Evolutionary conservation across 2,113 vertebrate genomes (phyloP).

Genomic region (Sebastes fasciatus): DNA sequence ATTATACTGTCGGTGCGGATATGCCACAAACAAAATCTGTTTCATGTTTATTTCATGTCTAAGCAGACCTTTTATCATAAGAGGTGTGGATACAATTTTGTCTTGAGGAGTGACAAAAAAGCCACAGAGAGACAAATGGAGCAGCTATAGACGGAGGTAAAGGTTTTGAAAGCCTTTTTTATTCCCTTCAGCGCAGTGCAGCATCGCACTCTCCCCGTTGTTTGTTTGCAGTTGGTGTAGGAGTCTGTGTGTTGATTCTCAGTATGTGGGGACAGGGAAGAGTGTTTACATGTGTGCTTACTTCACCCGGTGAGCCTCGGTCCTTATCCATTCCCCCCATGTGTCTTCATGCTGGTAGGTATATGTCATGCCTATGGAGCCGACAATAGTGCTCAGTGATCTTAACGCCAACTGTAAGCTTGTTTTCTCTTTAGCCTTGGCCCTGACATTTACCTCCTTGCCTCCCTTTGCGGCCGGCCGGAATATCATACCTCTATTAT

Average conservation of each 20-base stretch:
- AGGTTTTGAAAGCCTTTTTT: conserved; percentile 49
- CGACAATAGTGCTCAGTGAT: conserved; percentile 69
- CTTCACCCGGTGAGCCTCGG: conserved; percentile 50
- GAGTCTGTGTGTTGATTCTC: conserved; percentile 42
- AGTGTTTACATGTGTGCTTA: conserved; percentile 75
- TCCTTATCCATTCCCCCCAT: conserved; percentile 53
- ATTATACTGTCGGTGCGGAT: conserved; percentile 5
- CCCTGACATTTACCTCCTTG: conserved; percentile 77
- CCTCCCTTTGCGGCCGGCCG: conserved; percentile 56
- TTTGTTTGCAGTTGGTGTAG: conserved; percentile 41
- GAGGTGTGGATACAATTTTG: conserved; percentile 50
- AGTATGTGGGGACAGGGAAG: conserved; percentile 42
- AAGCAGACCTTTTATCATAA: conserved; percentile 49
- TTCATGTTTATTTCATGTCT: conserved; percentile 68
- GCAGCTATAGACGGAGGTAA: conserved; percentile 11
- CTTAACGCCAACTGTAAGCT: conserved; percentile 72
- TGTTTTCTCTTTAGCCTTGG: conserved; percentile 80
- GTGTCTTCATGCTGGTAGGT: conserved; percentile 65
- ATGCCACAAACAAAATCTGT: conserved; percentile 22
- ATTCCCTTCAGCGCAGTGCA: conserved; percentile 34
- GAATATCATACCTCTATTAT: conserved; percentile 71
- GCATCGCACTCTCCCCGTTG: conserved; percentile 26
- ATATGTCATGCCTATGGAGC: conserved; percentile 77
- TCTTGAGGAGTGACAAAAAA: conserved; percentile 43
- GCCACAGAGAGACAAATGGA: conserved; percentile 34